These are phyloP conservation scores for Drosophila watanabei DNA, from an alignment of 1,140 invertebrate genomes.

Conservation along the genomic window DNA sequence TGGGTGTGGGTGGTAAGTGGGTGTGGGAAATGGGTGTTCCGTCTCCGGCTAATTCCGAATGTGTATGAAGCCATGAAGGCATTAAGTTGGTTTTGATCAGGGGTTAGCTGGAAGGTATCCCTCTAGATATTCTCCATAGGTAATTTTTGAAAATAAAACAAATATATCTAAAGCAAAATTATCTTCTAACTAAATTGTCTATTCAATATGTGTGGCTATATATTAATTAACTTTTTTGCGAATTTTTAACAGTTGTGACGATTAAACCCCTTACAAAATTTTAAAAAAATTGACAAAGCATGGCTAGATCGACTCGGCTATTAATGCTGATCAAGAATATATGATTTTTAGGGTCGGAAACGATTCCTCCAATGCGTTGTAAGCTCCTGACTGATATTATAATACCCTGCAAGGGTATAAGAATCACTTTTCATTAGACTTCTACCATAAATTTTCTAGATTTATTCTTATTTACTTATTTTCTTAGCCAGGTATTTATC, in stretches of 20 bases:
- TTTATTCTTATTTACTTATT: background rate
- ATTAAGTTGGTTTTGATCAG: slow-evolving; percentile 3
- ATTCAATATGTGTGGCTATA: background rate
- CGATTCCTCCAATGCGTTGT: too few relatives aligned
- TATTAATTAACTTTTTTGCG: too few relatives aligned
- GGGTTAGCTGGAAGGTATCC: background rate
- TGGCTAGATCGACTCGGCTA: too few relatives aligned
- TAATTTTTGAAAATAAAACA: background rate
- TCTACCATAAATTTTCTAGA: background rate
- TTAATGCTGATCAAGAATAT: too few relatives aligned
- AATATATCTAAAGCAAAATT: slow-evolving; percentile 2
- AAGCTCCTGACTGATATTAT: too few relatives aligned
- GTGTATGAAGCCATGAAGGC: slow-evolving; percentile 9
- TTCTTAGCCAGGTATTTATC: background rate
- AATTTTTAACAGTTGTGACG: too few relatives aligned
- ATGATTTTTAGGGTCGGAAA: too few relatives aligned
- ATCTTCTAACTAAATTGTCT: background rate
- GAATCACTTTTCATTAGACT: background rate
- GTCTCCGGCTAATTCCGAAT: slow-evolving; percentile 20
- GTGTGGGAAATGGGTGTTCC: too few relatives aligned
- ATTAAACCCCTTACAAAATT: too few relatives aligned
- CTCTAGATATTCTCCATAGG: background rate
- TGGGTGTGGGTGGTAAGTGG: background rate
- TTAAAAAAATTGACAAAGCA: too few relatives aligned
- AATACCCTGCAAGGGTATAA: too few relatives aligned